Evolutionary conservation across 2,888 invertebrate species (phyloP), one percentile per base, ranked within the genome.

Genomic region (Sarcophaga carnaria): DNA sequence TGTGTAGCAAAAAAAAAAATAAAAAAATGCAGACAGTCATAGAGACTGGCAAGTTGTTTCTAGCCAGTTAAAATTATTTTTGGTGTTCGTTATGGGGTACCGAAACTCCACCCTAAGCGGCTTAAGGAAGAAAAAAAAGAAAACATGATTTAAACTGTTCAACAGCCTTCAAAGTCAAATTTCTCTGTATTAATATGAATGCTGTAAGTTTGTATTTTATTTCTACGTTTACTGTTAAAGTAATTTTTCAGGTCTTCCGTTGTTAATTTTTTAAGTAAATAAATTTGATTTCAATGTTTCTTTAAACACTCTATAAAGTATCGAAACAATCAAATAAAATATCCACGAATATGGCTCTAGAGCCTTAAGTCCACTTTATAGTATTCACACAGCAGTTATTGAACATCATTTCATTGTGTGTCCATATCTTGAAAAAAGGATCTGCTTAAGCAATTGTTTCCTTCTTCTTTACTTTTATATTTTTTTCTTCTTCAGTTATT

Each of bases 281-380:
- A 92, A 92, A 92, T 92, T 90, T 90, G 71, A 88, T 90, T 90
- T 91, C 89, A 91, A 91, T 90, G 92, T 90, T 91, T 90, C 89
- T 86, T 90, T 90, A 90, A 89, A 91, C 92, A 92, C 92, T 91
- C 91, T 90, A 92, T 91, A 91, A 91, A 91, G 86, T 89, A 89
- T 25, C 25, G 77, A 70, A 83, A 45, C 85, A 86, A 88, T 88
- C 82, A 88, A 87, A 86, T 86, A 86, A 90, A 88, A 89, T 88
- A 90, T 69, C 47, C 37, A 74, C 63, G 78, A 74, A 74, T 79
- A 79, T 79, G 67, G 77, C 77, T 72, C 45, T 63, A 25, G 14
- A 64, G 11, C 25, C n/a, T 62, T 20, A 45, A 17, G n/a, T 4
- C 67, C 20, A 4, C 17, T 66, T 20, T n/a, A 3, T 14, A 54